Base-by-base conservation (phyloP, 2,797 vertebrate species). In the Acanthis flammea region DNA sequence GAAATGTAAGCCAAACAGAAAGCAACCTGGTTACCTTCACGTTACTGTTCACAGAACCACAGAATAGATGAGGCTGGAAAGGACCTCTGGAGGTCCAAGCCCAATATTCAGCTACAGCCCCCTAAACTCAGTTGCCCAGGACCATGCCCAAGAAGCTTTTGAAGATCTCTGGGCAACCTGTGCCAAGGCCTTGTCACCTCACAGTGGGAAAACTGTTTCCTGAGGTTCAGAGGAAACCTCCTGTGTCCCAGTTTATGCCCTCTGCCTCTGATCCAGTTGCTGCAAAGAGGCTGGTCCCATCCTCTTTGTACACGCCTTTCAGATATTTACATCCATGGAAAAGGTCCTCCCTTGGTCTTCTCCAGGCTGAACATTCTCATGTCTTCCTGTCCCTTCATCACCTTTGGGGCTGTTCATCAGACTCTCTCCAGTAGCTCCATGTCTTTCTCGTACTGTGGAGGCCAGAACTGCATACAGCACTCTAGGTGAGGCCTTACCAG, bases 141-240 rank as follows among this genome's bases (percentile, higher is more conserved):
- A 63, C 24, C 19, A 31, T 0, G 4, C 6, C 17, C 41, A 67
- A 39, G 28, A 44, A 58, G 30, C 23, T 72, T 88, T 3, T 61
- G 30, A 91, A 76, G 22, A 58, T 31, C 17, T 71, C 24, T 31
- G 35, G 14, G 47, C 7, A 72, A 37, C 24, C 24, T 50, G 19
- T 57, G 30, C 28, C 33, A 71, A 30, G 23, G 54, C 17, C 66
- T 61, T 0, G 0, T n/a, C 30, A 82, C 8, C 19, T 25, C 47
- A 39, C 12, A 76, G 42, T 0, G 0, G 2, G 51, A 57, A 50
- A 66, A 74, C 42, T 4, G 25, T 28, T 71, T 78, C 28, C 58
- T 79, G 21, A 57, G 45, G 27, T 60, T 67, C 45, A 47, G 37
- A 60, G 19, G 12, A n/a, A 74, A 67, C 5, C 15, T 74, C 7